Base-by-base conservation (phyloP, 2,113 vertebrate species). In the Gyps fulvus region DNA sequence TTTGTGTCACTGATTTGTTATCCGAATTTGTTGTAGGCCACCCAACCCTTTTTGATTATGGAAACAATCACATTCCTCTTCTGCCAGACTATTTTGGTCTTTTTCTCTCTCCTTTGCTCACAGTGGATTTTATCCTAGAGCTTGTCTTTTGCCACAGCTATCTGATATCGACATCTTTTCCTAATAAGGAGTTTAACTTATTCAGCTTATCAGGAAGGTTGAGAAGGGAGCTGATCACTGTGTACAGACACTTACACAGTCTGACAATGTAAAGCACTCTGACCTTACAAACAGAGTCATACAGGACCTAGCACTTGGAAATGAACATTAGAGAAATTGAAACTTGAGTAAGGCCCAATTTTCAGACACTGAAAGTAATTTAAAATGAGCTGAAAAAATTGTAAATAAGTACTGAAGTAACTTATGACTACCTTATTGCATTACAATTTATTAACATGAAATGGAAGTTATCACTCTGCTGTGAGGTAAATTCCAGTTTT, bases 391-490 rank as follows among this genome's bases (percentile, higher is more conserved):
- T 52, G 8, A 32, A 74, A 70, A 79, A 34, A 36, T 6, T 29
- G 18, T 54, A 38, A 58, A 36, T 34, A 54, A 34, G 29, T 13
- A 61, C 12, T 81, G 36, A 71, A 72, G 45, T 93, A 95, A 94
- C 66, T 89, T 95, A 85, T 45, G 20, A 32, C 38, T 82, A 74
- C 72, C 23, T 91, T 94, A 90, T 47, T 80, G 66, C 66, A 54
- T 89, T 95, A 71, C 52, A 95, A 90, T 61, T 89, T 77, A 86
- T 90, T 62, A 95, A 50, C 80, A 67, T 72, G 43, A 78, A 95
- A 45, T 71, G 26, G 27, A 96, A 94, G 83, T 73, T 69, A 50
- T 77, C 95, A 40, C 55, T 82, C 61, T 90, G 50, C 82, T 49
- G 72, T 67, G 36, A 82, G 50, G 62, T 59, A 90, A 59, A 54